phyloP scores from a whole-genome alignment of 2,113 vertebrate species.

The Equus quagga region DNA sequence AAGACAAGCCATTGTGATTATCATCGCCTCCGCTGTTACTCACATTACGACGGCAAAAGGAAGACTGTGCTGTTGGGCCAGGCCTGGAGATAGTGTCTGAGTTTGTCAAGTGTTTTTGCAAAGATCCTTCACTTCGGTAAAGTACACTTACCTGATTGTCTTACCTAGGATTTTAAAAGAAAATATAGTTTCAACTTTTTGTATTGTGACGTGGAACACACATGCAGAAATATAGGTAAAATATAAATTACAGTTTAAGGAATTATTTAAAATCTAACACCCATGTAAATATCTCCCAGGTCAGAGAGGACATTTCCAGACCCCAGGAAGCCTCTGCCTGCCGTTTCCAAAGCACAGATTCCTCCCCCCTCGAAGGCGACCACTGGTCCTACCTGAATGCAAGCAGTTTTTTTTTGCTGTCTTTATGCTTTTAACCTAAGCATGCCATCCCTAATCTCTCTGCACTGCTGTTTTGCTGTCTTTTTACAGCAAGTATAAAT shows the following conservation, averaged over 20 bases:
- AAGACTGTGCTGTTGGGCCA: background rate
- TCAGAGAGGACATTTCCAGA: background rate
- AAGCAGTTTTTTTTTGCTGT: background rate
- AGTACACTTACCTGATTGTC: background rate
- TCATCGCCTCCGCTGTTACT: background rate
- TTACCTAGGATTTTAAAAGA: background rate
- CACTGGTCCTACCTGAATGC: background rate
- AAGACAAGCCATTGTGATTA: background rate
- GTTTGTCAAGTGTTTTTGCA: background rate
- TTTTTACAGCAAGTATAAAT: background rate
- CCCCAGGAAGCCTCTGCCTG: background rate
- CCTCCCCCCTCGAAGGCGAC: background rate
- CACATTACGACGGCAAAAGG: background rate
- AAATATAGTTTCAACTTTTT: background rate
- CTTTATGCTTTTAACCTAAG: background rate
- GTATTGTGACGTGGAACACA: background rate
- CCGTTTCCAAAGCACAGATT: background rate
- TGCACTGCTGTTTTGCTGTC: background rate
- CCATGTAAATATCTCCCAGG: background rate
- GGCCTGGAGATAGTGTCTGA: background rate
- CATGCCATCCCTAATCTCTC: background rate
- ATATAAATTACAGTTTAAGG: background rate
- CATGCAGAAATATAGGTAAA: constrained; percentile 3
- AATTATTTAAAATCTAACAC: constrained; percentile 1
- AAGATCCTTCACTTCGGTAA: background rate